phyloP scores from a whole-genome alignment of 2,888 invertebrate species.

The Mimas tiliae region DNA sequence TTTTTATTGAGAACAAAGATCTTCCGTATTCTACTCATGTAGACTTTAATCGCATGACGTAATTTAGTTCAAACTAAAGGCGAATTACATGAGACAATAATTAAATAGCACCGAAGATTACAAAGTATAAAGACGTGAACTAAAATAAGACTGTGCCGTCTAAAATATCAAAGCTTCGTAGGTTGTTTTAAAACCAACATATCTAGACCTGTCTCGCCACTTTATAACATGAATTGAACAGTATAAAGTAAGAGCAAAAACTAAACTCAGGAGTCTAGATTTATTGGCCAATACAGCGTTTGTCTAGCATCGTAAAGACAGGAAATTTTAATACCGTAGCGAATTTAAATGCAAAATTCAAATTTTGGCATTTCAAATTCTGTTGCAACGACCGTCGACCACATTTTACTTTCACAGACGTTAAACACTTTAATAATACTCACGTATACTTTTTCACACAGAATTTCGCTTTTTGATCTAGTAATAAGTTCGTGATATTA shows the following conservation, averaged over 20 bases:
- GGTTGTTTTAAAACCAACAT: conserved; percentile 32
- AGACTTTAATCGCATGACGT: too few species aligned
- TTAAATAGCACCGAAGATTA: conserved; percentile 35
- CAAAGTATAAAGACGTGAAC: conserved; percentile 34
- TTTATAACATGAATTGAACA: conserved; percentile 25
- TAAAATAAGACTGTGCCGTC: conserved; percentile 39
- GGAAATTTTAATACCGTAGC: conserved; percentile 40
- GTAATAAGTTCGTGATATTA: too few species aligned
- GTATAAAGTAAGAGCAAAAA: conserved; percentile 28
- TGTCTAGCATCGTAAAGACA: conserved; percentile 39
- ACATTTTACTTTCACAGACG: background rate
- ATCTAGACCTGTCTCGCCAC: conserved; percentile 29
- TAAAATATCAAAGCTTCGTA: conserved; percentile 42
- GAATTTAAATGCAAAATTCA: conserved; percentile 23
- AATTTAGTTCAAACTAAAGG: background rate
- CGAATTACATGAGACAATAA: conserved; percentile 11
- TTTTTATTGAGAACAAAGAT: too few species aligned
- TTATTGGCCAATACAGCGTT: conserved; percentile 38
- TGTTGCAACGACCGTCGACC: background rate
- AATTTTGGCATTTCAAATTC: background rate
- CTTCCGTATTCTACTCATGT: background rate
- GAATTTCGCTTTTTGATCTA: too few species aligned
- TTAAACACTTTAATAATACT: background rate
- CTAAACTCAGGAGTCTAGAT: conserved; percentile 36
- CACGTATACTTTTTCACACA: too few species aligned